Evolutionary conservation across 2,113 vertebrate species (phyloP), one percentile per base, ranked within the genome.

Genomic region (Antechinus stuartii): DNA sequence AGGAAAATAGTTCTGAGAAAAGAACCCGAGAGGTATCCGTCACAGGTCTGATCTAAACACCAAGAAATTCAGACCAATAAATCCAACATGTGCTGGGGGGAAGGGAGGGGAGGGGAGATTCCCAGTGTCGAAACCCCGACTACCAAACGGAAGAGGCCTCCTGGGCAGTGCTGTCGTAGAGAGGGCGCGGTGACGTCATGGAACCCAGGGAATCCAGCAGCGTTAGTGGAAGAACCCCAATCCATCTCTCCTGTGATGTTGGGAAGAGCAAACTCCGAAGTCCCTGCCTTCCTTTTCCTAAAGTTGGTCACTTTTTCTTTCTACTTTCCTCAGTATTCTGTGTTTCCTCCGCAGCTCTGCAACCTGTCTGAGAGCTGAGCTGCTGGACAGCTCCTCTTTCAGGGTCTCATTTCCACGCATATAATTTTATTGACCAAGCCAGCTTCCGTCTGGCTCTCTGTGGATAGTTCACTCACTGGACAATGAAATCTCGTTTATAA

Each of bases 351-450:
- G 89, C 22, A 3, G 95, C 90, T 54, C 53, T 8, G 53, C 23
- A 16, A 53, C 46, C 84, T 30, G 91, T 97, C 96, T 97, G 97
- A 84, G 23, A 97, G 54, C 96, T 2, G 30, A 96, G 84, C 91
- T 94, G 97, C 96, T 98, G 98, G 98, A 98, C 98, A 98, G 98
- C 98, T 98, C 98, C 98, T 84, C 68, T 42, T 42, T 84, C 68
- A 42, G 68, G 19, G 68, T 19, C 68, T 84, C n/a, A 42, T 84
- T 84, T 84, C n/a, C 68, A 84, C 6, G 68, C 19, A 84, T 42
- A 84, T 84, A 84, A 42, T 84, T 84, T 42, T 84, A n/a, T 42
- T 42, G 35, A 84, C 68, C 68, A 42, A n/a, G 46, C 90, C 47
- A 26, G 46, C 14, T 26, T 90, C 22, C 16, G 14, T 1, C 12